Conservation (phyloP, 2,888 invertebrate genomes). For the Helleia helle region DNA sequence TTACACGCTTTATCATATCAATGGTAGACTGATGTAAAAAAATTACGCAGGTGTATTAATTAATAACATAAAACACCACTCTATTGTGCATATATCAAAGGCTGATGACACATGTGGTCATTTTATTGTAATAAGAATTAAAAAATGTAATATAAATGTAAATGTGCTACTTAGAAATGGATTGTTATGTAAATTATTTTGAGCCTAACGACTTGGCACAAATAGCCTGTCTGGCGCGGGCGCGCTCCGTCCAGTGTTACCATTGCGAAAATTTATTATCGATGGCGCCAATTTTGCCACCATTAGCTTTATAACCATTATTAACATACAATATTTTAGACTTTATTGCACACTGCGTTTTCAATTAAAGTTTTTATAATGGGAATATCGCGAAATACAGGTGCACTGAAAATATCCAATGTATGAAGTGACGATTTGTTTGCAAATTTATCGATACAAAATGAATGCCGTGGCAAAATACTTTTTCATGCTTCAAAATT, state of each 20-base stretch:
- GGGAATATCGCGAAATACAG: too few relatives aligned
- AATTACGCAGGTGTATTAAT: neutral
- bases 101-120: neutral
- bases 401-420: too few relatives aligned
- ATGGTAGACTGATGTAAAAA: neutral
- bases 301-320: constrained; percentile 22
- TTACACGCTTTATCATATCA: too few relatives aligned
- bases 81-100: neutral
- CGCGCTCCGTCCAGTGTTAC: constrained; percentile 30
- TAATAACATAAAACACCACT: too few relatives aligned
- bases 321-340: constrained; percentile 11
- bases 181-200: constrained; percentile 41
- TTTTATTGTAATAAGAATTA: neutral
- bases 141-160: constrained; percentile 5
- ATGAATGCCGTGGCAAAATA: too few relatives aligned
- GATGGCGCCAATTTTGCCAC: constrained; percentile 35
- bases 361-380: neutral
- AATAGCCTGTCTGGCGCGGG: constrained; percentile 31
- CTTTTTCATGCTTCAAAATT: too few relatives aligned
- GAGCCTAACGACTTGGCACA: constrained; percentile 38
- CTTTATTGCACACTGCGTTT: neutral
- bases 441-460: too few relatives aligned
- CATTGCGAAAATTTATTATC: constrained; percentile 42
- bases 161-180: constrained; percentile 22
- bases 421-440: too few relatives aligned